These are phyloP conservation scores for Heliconius nattereri DNA, from an alignment of 1,140 invertebrate species.

Conservation along the genomic window DNA sequence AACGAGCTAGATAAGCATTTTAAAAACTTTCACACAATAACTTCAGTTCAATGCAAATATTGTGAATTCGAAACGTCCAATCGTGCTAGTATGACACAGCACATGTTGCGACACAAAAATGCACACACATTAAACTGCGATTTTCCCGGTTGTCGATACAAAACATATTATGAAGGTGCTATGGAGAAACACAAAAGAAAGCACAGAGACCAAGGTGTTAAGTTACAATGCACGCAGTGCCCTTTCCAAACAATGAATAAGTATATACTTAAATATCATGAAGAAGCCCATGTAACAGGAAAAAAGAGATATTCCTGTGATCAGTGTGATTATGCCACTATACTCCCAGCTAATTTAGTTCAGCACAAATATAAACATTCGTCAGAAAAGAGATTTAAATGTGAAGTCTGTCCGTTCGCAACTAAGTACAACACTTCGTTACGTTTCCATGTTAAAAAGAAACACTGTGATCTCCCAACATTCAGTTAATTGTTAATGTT, in stretches of 20 bases:
- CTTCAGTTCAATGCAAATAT: conserved; percentile 58
- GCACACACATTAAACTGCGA: conserved; percentile 66
- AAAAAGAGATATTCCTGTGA: conserved; percentile 69
- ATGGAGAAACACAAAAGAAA: conserved; percentile 71
- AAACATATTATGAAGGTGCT: conserved; percentile 67
- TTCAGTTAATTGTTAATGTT: conserved; percentile 59
- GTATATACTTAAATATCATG: conserved; percentile 72
- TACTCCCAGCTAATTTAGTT: conserved; percentile 67
- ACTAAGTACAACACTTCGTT: conserved; percentile 76
- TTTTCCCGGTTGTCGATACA: conserved; percentile 61
- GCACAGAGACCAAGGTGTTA: conserved; percentile 63
- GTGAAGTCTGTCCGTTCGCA: conserved; percentile 74
- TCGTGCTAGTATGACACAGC: conserved; percentile 66
- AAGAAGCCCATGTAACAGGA: conserved; percentile 69
- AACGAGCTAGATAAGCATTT: conserved; percentile 70
- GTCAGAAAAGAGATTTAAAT: conserved; percentile 69
- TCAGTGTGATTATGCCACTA: conserved; percentile 72
- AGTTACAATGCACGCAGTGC: conserved; percentile 66
- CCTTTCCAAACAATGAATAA: conserved; percentile 75
- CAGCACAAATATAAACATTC: conserved; percentile 77
- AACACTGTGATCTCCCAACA: conserved; percentile 76
- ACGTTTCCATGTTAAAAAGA: conserved; percentile 74
- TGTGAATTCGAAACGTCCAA: conserved; percentile 64
- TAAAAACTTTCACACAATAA: conserved; percentile 55
- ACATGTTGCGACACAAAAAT: conserved; percentile 68